Percentiles rank a stretch among this genome's conserved stretches.
These are phyloP conservation scores for Tridacna gigas DNA, from an alignment of 2,888 invertebrate species.

Conservation along the genomic window DNA sequence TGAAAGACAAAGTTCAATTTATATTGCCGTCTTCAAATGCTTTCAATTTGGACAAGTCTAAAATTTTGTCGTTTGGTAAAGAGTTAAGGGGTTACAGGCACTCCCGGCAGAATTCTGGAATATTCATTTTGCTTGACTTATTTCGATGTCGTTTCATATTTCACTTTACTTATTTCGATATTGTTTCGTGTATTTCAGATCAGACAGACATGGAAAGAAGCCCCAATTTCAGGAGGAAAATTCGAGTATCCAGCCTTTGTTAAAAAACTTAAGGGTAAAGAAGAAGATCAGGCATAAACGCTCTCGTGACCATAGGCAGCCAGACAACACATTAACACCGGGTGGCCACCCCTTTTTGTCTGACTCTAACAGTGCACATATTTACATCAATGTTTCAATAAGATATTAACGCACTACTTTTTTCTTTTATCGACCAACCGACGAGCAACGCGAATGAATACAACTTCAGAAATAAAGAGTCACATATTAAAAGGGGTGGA, in stretches of 20 bases:
- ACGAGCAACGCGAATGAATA: conserved; percentile 47
- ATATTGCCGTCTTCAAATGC: no score
- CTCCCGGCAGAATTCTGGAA: no score
- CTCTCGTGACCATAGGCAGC: conserved; percentile 63
- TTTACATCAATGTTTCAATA: conserved; percentile 36
- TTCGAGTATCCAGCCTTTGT: conserved; percentile 86
- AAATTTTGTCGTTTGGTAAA: no score
- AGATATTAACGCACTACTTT: conserved; percentile 9
- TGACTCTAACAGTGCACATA: conserved; percentile 64
- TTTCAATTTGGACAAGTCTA: no score
- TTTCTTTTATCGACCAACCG: conserved; percentile 51
- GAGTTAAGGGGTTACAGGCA: no score
- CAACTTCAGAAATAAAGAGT: conserved; percentile 41
- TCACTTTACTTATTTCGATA: not conserved
- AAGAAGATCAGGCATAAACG: conserved; percentile 80
- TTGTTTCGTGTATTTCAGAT: conserved; percentile 72
- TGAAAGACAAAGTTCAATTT: no score
- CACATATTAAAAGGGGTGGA: conserved; percentile 63
- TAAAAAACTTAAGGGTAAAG: conserved; percentile 86
- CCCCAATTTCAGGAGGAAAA: conserved; percentile 85
- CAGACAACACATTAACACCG: conserved; percentile 66
- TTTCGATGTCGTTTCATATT: not conserved
- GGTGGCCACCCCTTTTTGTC: conserved; percentile 58
- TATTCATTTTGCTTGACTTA: not conserved
- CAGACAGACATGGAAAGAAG: conserved; percentile 85